Evolutionary conservation across 2,797 vertebrate genomes (phyloP).

Genomic region (Corythornis leucogaster): DNA sequence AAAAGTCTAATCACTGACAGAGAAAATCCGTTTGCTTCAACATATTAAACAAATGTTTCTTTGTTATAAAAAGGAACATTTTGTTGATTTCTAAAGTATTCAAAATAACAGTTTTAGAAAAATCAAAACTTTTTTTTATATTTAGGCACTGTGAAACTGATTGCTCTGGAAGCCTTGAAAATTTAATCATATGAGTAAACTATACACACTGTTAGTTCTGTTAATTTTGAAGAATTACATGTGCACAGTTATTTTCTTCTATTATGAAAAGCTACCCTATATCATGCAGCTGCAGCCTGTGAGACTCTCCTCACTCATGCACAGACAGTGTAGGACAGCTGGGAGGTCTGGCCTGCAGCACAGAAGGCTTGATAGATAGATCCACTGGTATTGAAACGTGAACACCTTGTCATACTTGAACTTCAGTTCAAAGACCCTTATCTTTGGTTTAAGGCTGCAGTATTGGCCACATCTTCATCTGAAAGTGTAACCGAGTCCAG

Average conservation of each 20-base stretch:
- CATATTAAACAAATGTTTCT: slow-evolving; percentile 57
- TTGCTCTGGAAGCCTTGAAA: slow-evolving; percentile 49
- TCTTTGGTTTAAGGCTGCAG: slow-evolving; percentile 32
- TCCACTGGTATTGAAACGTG: slow-evolving; percentile 58
- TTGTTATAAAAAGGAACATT: slow-evolving; percentile 59
- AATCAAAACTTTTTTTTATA: slow-evolving; percentile 35
- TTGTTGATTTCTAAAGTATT: slow-evolving; percentile 64
- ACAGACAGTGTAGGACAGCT: background rate
- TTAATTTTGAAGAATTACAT: slow-evolving; percentile 45
- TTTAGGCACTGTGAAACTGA: slow-evolving; percentile 45
- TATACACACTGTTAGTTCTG: slow-evolving; percentile 25
- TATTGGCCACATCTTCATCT: background rate
- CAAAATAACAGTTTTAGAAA: slow-evolving; percentile 54
- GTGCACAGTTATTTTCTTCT: slow-evolving; percentile 35
- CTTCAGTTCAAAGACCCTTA: slow-evolving; percentile 62
- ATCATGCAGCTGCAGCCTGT: slow-evolving; percentile 26
- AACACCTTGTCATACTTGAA: slow-evolving; percentile 51
- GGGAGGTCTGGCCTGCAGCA: background rate
- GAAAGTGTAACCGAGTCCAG: background rate
- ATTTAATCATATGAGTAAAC: slow-evolving; percentile 49
- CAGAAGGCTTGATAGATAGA: background rate
- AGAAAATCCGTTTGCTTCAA: slow-evolving; percentile 51
- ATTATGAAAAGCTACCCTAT: slow-evolving; percentile 19
- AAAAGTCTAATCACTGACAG: slow-evolving; percentile 44
- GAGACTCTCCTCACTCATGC: background rate